Conservation (phyloP, 53 echinoderm and acorn worm genomes). For the Echinarachnius parma region DNA sequence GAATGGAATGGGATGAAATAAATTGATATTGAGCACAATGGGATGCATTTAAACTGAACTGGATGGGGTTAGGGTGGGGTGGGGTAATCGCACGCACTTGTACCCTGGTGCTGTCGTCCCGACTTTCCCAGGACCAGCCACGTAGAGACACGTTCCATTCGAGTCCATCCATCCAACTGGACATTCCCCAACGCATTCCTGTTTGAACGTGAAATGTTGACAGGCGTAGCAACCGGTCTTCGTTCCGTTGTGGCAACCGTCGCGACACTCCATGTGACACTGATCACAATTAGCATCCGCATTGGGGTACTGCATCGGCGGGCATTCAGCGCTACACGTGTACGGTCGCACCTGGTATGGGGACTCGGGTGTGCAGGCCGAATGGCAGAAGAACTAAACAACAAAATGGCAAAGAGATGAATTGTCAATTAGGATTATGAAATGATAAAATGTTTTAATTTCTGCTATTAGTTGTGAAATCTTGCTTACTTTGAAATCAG, state of each 20-base stretch:
- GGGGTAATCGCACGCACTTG: too few relatives aligned
- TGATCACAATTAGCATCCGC: constrained; percentile 33
- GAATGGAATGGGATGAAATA: too few relatives aligned
- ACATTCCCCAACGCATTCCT: constrained; percentile 56
- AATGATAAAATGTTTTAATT: too few relatives aligned
- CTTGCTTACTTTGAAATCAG: too few relatives aligned
- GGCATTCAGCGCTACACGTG: constrained; percentile 63
- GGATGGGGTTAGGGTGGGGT: constrained; percentile 11
- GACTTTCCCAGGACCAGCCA: neutral
- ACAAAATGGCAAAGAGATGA: too few relatives aligned
- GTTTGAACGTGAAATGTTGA: constrained; percentile 42
- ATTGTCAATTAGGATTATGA: too few relatives aligned
- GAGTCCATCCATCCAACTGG: constrained; percentile 16
- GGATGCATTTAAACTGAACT: too few relatives aligned
- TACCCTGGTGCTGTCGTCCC: constrained; percentile 4
- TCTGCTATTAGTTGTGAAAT: too few relatives aligned
- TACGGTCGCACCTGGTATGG: constrained; percentile 32
- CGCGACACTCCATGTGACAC: constrained; percentile 73
- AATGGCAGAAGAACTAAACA: constrained; percentile 69
- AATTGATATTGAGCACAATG: too few relatives aligned
- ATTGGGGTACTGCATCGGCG: constrained; percentile 42
- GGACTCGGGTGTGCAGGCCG: constrained; percentile 56
- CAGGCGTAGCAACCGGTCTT: constrained; percentile 65
- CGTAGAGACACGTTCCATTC: constrained; percentile 53
- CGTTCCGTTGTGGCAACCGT: constrained; percentile 74